Evolutionary conservation across 2,113 vertebrate genomes (phyloP), one percentile per base, ranked within the genome.

Genomic region (Sinocyclocheilus grahami): DNA sequence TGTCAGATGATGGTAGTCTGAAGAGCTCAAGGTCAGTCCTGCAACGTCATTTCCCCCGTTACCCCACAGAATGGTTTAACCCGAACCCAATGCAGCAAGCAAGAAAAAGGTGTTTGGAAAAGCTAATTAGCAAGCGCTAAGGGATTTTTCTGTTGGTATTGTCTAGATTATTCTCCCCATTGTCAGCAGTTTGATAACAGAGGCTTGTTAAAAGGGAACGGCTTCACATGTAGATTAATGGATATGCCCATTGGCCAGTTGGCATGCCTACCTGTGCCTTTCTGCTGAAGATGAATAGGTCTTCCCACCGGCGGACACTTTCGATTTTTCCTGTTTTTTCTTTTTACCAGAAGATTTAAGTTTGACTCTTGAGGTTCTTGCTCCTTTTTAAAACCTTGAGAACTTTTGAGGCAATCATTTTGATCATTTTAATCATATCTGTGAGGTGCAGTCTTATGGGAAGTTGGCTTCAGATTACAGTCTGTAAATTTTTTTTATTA

Each of bases 11-110:
- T 0, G 95, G 97, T 92, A 99, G 97, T 93, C 93, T 97, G 77
- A 99, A 99, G 93, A 95, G 97, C 90, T 95, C 97, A 94, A 99
- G 98, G 98, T 99, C 86, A 95, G 97, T 93, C 58, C 24, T 78
- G 30, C 37, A 71, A 85, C 11, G 30, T 55, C 75, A 13, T 12
- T 39, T 24, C 65, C 51, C 84, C 88, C 60, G 85, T 85, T 30
- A 33, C 46, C 60, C 0, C 78, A 48, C 27, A 6, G 14, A 75
- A 69, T 46, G 14, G 69, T 84, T 62, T 22, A 3, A 11, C 13
- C 33, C 13, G 55, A 78, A 62, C 33, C 13, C 13, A 53, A 27
- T 53, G n/a, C n/a, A 24, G 22, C 20, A 55, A 58, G 53, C 55
- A 53, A 42, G 67, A 62, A 51, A 60, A 82, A 4, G 39, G 48